Base-by-base conservation (phyloP, 1,140 invertebrate species). In the Propsilocerus akamusi region DNA sequence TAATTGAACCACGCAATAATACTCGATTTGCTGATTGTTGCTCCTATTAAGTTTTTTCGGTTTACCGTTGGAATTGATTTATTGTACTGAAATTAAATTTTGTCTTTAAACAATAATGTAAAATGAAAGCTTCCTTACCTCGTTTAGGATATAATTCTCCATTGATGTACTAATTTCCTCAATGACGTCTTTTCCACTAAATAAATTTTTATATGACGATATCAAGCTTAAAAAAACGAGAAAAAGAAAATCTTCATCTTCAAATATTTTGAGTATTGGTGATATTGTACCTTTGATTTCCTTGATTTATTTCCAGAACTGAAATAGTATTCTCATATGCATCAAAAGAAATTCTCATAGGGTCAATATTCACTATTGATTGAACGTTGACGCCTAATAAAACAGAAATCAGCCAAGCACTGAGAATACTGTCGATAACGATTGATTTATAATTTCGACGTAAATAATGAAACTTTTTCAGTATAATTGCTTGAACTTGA, bases 401-500 rank as follows among this genome's bases (percentile, higher is more conserved):
- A 6, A 41, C 34, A 20, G 22, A 41, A 3, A 20, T 22, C 1
- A 41, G 22, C 34, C 34, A 41, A 17, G 17, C 14, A 7, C 14
- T 22, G 8, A 41, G 11, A 41, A 41, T 41, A 20, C 14, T 41
- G 55, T 79, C 76, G 56, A 77, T 68, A 0, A 75, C 47, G 0
- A 72, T 62, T 0, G 72, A 55, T 3, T 75, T 49, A 65, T 74
- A 75, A 26, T 73, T 73, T 26, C 76, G 63, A 46, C 65, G 64
- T 0, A 73, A 66, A 7, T 72, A 72, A 11, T 77, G 65, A 2
- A 68, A 55, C 49, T 76, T 72, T 55, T 81, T 81, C 24, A 76
- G 59, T 17, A 80, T 58, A 71, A 80, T 79, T 0, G 75, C 78
- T 25, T 64, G 63, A 56, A 74, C 72, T 58, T 81, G 79, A 46